Conservation (phyloP, 2,113 vertebrate genomes). For the Piaya cayana region DNA sequence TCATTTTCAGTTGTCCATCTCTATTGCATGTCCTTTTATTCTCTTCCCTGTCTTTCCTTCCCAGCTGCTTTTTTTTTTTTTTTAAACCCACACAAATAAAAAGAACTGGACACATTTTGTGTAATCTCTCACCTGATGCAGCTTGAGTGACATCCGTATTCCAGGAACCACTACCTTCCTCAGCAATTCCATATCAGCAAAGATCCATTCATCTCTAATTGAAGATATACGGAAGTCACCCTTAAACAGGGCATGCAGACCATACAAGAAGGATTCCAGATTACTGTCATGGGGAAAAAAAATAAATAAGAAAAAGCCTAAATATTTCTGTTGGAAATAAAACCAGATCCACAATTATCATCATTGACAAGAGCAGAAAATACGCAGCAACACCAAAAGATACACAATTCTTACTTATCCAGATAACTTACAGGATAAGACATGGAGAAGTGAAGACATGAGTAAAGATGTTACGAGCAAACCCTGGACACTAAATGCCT, state of each 20-base stretch:
- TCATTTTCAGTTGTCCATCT: background rate
- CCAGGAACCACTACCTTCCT: constrained; percentile 97
- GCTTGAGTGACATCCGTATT: constrained; percentile 97
- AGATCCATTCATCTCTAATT: constrained; percentile 97
- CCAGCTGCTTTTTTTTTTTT: background rate
- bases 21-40: background rate
- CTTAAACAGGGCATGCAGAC: constrained; percentile 96
- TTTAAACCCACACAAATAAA: background rate
- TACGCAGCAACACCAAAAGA: background rate
- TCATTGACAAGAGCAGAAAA: background rate
- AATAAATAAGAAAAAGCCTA: background rate
- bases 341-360: background rate
- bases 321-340: background rate
- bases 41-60: background rate
- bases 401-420: background rate
- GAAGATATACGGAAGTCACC: constrained; percentile 99
- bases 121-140: constrained; percentile 88
- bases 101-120: background rate
- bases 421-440: background rate
- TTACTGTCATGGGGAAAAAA: constrained; percentile 79
- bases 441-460: background rate
- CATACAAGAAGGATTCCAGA: constrained; percentile 97
- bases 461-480: background rate
- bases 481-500: background rate
- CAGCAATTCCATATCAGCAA: constrained; percentile 97